Evolutionary conservation across 2,797 vertebrate species (phyloP), one percentile per base, ranked within the genome.

Genomic region (Smutsia gigantea): DNA sequence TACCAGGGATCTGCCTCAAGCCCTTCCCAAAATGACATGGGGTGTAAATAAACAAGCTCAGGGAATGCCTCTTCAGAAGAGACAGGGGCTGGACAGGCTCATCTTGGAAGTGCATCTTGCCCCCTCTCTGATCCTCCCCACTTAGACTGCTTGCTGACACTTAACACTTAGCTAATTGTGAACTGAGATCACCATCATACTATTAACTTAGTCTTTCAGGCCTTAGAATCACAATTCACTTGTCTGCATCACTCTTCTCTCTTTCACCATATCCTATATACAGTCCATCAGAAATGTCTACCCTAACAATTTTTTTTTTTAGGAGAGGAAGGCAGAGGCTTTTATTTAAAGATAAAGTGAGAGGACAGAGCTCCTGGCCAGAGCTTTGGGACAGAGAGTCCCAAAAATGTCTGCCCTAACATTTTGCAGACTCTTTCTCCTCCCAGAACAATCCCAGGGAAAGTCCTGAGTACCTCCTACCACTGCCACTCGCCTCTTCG

Each of bases 161-260:
- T 66, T 55, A 79, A 88, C 82, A 95, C 94, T 92, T 89, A 86
- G 86, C 81, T 89, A 78, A 92, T 53, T 84, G 88, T 91, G 63
- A 97, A 57, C n/a, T 75, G 85, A 97, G 78, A 55, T 95, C 93
- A 89, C 93, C 72, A 53, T 34, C 6, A 0, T 72, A 68, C 63
- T 92, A 37, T 78, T 92, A 83, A 42, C 72, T 93, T 59, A 23
- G 23, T 57, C 37, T 90, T 79, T 78, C 18, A 69, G 53, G 27
- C 5, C n/a, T 59, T 21, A 9, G 71, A 55, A 21, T 69, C n/a
- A 55, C 31, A 84, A 69, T 29, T 57, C n/a, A 87, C 78, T 75
- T 0, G 0, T 53, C 29, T 93, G 69, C 19, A 29, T 49, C 49
- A 64, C 57, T 86, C 71, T 71, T 51, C 55, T 93, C 19, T 85